Conservation (phyloP, 2,113 vertebrate genomes). For the Nettapus auritus region DNA sequence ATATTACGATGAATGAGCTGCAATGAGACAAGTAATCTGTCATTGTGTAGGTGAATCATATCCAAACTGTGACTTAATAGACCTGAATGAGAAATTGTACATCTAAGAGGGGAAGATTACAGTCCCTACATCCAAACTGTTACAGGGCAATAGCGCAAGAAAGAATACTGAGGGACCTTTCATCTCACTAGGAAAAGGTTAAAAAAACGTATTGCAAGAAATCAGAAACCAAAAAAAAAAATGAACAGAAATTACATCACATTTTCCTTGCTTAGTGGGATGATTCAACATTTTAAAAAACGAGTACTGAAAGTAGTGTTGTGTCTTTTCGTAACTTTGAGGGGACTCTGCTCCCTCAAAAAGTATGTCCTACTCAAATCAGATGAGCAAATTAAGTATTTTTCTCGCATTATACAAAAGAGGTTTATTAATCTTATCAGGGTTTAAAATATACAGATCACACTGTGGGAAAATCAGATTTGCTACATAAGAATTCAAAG, state of each 20-base stretch:
- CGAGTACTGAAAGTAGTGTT: not conserved
- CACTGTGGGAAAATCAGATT: not conserved
- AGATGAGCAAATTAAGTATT: not conserved
- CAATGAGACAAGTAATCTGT: not conserved
- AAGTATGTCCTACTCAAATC: too few species aligned
- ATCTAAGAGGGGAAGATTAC: not conserved
- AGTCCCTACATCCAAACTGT: not conserved
- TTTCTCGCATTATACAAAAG: not conserved
- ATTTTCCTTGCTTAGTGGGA: not conserved
- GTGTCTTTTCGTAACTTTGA: too few species aligned
- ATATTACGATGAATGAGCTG: not conserved
- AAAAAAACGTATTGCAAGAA: not conserved
- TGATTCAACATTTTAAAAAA: not conserved
- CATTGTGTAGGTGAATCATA: rapidly evolving
- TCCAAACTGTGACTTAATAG: rapidly evolving
- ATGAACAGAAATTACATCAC: not conserved
- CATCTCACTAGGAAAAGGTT: not conserved
- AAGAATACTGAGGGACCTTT: not conserved
- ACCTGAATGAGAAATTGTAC: rapidly evolving
- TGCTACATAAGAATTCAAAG: not conserved
- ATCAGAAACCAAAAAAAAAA: not conserved
- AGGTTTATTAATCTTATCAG: not conserved
- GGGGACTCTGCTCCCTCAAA: not conserved
- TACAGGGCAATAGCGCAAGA: not conserved
- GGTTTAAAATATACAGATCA: not conserved